A percentile compares a stretch with the other conserved stretches of the same genome.
Conservation (phyloP, 1,140 invertebrate species). For the Ceratosolen fusciceps region DNA sequence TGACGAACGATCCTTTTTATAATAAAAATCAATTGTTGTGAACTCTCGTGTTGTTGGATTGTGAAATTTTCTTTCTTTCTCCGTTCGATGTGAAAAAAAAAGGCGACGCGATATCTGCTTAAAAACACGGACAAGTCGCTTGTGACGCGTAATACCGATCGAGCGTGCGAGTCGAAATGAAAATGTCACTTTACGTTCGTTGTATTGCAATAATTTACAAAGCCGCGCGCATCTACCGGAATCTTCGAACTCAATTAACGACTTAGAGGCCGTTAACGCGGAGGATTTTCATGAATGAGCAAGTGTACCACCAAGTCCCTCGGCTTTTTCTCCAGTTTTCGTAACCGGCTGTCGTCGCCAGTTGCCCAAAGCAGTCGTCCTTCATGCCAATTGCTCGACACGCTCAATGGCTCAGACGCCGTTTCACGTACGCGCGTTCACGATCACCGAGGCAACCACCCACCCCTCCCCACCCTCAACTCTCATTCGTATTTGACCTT, state of each 20-base stretch:
- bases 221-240: background rate
- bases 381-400: conserved; percentile 28
- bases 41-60: too few relatives aligned
- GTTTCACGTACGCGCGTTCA: background rate
- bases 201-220: background rate
- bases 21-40: too few relatives aligned
- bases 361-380: conserved; percentile 45
- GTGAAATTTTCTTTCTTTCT: too few relatives aligned
- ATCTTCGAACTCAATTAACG: background rate
- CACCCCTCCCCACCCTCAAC: too few relatives aligned
- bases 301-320: conserved; percentile 27
- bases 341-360: conserved; percentile 22
- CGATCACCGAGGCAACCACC: background rate
- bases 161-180: too few relatives aligned
- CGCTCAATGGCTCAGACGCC: background rate
- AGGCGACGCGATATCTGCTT: too few relatives aligned
- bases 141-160: too few relatives aligned
- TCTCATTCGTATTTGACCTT: background rate
- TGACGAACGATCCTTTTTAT: too few relatives aligned
- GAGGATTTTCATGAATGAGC: conserved; percentile 41
- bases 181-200: too few relatives aligned
- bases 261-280: background rate
- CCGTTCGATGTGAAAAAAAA: too few relatives aligned
- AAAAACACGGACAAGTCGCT: too few relatives aligned
- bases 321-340: conserved; percentile 28